phyloP scores from a whole-genome alignment of 2,113 vertebrate species.

The Caloenas nicobarica region DNA sequence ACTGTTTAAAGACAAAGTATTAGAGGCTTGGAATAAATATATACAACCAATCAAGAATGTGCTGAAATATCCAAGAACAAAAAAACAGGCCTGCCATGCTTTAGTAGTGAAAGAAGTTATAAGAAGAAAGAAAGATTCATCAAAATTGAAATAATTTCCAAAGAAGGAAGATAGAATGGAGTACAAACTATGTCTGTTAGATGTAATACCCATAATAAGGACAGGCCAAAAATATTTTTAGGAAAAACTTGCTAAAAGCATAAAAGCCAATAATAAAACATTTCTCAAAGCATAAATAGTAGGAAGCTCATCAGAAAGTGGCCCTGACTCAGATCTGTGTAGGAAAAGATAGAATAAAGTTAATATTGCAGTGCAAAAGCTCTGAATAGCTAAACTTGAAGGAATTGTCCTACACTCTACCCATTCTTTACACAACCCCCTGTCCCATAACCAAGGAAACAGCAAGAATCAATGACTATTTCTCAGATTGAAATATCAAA shows the following conservation, averaged over 20 bases:
- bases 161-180: slow-evolving; percentile 62
- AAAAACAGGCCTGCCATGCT: not conserved
- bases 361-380: not conserved
- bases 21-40: slow-evolving; percentile 29
- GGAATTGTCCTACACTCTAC: not conserved
- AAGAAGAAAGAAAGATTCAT: slow-evolving; percentile 50
- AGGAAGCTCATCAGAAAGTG: not conserved
- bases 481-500: not conserved
- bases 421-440: not conserved
- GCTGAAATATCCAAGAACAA: slow-evolving; percentile 39
- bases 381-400: not conserved
- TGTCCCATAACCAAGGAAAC: not conserved
- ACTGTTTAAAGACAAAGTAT: slow-evolving; percentile 61
- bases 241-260: slow-evolving; percentile 49
- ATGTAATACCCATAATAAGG: slow-evolving; percentile 21
- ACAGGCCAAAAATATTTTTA: slow-evolving; percentile 41
- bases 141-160: slow-evolving; percentile 62
- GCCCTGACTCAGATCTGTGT: not conserved
- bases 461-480: accelerated
- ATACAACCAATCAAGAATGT: slow-evolving; percentile 50
- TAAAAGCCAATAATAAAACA: slow-evolving; percentile 43
- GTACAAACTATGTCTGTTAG: not conserved
- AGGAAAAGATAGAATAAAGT: not conserved
- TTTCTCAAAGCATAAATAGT: slow-evolving; percentile 7
- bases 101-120: slow-evolving; percentile 32